Percentiles rank a stretch among this genome's conserved stretches.
Evolutionary conservation across 2,888 invertebrate genomes (phyloP).

Genomic region (Osmoderma eremita): DNA sequence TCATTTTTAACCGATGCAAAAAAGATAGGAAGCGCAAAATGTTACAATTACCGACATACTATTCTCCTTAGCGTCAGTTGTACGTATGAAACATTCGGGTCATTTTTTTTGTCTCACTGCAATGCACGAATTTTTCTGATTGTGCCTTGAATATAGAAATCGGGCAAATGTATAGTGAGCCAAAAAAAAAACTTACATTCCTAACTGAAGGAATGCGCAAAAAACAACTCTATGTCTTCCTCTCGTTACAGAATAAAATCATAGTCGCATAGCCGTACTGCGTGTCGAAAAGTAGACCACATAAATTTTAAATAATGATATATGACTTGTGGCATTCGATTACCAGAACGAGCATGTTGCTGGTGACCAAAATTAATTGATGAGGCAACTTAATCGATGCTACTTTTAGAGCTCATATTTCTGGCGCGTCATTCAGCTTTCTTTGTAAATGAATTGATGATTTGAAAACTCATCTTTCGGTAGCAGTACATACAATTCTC

Average conservation of each 20-base stretch:
- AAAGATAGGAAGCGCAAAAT: not conserved
- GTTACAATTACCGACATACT: constrained; percentile 3
- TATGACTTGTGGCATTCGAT: not conserved
- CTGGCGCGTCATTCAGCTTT: no score
- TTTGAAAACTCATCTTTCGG: no score
- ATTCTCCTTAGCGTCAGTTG: constrained; percentile 2
- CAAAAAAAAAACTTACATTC: not conserved
- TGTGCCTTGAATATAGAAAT: constrained; percentile 4
- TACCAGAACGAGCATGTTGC: not conserved
- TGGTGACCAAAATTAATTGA: not conserved
- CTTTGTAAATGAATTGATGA: no score
- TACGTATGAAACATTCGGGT: constrained; percentile 14
- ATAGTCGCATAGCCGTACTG: not conserved
- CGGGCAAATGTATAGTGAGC: not conserved
- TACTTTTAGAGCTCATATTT: not conserved
- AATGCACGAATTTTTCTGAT: constrained; percentile 5
- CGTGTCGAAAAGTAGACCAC: constrained; percentile 8
- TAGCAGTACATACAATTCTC: no score
- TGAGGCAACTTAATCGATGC: constrained; percentile 4
- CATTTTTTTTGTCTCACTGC: constrained; percentile 13
- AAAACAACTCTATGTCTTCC: not conserved
- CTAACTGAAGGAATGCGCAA: constrained; percentile 1
- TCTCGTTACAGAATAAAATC: not conserved
- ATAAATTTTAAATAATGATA: constrained; percentile 17
- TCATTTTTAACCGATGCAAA: no score